A percentile compares a stretch with the other conserved stretches of the same genome.
phyloP scores from a whole-genome alignment of 2,888 invertebrate species.

The Heterodera filipjevi region DNA sequence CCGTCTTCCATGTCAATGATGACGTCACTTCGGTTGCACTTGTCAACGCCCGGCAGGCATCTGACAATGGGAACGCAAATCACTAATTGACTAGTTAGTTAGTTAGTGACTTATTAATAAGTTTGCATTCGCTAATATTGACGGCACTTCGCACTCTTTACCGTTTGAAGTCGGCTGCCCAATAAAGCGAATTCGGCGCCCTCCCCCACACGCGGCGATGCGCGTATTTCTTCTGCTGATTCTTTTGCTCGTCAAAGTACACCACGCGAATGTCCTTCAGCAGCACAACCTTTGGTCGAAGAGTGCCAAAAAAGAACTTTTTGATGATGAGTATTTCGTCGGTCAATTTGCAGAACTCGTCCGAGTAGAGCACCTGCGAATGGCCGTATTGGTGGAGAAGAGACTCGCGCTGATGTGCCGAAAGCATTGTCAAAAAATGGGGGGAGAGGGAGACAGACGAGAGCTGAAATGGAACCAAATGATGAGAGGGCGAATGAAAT shows the following conservation, averaged over 20 bases:
- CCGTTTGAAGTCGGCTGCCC: constrained; percentile 47
- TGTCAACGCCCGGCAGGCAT: constrained; percentile 47
- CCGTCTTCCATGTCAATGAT: constrained; percentile 50
- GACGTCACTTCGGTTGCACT: constrained; percentile 42
- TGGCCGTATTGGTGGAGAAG: constrained; percentile 18
- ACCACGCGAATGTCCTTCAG: constrained; percentile 45
- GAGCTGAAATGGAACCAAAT: not conserved
- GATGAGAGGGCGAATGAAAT: not conserved
- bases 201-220: constrained; percentile 45
- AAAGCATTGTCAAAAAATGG: not conserved
- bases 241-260: constrained; percentile 46
- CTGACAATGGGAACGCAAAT: constrained; percentile 28
- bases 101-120: not conserved
- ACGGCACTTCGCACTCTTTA: not conserved
- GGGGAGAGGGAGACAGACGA: too few species aligned
- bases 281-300: constrained; percentile 41
- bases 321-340: constrained; percentile 46
- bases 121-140: not conserved
- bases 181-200: constrained; percentile 41
- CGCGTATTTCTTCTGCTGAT: constrained; percentile 39
- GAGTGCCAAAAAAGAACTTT: constrained; percentile 50
- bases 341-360: constrained; percentile 44
- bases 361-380: constrained; percentile 45
- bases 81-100: too few species aligned
- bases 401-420: not conserved